Conservation (phyloP, 2,888 invertebrate species). For the Eledona agricola region DNA sequence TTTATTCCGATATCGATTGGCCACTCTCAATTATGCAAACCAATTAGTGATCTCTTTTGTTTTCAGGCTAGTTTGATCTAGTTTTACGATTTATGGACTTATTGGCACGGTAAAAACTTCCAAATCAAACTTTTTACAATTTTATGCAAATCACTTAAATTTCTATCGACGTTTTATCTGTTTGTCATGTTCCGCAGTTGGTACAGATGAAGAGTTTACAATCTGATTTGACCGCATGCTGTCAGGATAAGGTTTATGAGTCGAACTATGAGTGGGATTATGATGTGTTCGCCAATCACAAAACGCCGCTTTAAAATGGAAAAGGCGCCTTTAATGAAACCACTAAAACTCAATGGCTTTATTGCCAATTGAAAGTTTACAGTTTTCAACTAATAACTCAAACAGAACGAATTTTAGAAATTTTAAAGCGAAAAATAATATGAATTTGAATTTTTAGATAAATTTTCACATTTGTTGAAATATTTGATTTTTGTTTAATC, state of each 20-base stretch:
- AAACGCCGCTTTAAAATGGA: conserved; percentile 9
- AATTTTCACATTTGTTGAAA: too few species aligned
- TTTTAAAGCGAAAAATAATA: too few species aligned
- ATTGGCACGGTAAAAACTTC: conserved; percentile 10
- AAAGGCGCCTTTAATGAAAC: conserved; percentile 3
- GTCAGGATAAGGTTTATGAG: conserved; percentile 24
- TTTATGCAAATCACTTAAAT: conserved; percentile 23
- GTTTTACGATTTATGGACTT: conserved; percentile 23
- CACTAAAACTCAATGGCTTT: conserved; percentile 4
- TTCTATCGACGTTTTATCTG: conserved; percentile 21
- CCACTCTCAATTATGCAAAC: conserved; percentile 34
- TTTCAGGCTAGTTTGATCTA: conserved; percentile 31
- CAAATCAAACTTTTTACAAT: conserved; percentile 12
- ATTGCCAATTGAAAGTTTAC: conserved; percentile 19
- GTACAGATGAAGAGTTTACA: conserved; percentile 25
- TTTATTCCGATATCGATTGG: conserved; percentile 29
- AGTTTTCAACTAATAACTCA: conserved; percentile 4
- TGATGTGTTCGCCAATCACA: conserved; percentile 25
- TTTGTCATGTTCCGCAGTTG: conserved; percentile 11
- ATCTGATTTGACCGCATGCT: conserved; percentile 14
- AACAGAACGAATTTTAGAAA: not conserved
- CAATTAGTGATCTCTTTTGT: conserved; percentile 34
- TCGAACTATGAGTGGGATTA: conserved; percentile 21
- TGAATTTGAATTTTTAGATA: too few species aligned
- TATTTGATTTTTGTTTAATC: too few species aligned